Conservation (phyloP, 2,797 vertebrate genomes). For the Pteronotus mesoamericanus region DNA sequence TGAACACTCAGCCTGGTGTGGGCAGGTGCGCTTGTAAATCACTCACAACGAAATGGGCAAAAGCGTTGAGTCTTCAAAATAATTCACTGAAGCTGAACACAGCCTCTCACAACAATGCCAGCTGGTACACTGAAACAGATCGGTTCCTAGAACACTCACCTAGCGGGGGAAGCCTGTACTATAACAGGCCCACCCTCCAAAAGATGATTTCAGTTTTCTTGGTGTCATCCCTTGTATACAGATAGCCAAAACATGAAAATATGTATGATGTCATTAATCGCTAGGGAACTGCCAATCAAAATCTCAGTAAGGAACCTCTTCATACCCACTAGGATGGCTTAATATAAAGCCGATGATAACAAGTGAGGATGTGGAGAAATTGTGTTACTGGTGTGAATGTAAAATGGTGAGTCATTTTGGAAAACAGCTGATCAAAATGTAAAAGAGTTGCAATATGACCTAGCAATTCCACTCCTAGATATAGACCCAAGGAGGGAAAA, state of each 20-base stretch:
- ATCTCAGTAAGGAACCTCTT: neutral
- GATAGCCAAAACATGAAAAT: neutral
- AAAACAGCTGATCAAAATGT: constrained; percentile 14
- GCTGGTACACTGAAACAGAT: neutral
- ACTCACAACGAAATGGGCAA: neutral
- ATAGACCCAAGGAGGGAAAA: neutral
- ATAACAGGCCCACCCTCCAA: neutral
- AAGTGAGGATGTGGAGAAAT: neutral
- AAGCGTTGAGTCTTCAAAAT: neutral
- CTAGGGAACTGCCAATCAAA: neutral
- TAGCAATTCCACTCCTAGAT: neutral
- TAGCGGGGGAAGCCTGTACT: neutral
- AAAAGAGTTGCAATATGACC: neutral
- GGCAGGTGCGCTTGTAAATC: neutral
- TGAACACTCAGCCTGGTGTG: neutral
- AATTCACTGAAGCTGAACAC: neutral
- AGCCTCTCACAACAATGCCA: neutral
- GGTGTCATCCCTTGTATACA: neutral
- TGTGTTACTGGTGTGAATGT: neutral
- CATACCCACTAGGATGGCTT: neutral
- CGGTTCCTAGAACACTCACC: neutral
- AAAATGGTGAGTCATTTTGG: neutral
- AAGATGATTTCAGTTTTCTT: neutral
- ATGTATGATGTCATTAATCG: neutral
- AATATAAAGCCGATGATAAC: neutral